These are phyloP conservation scores for Tretioscincus oriximinensis DNA, from an alignment of 2,113 vertebrate genomes.

Conservation along the genomic window DNA sequence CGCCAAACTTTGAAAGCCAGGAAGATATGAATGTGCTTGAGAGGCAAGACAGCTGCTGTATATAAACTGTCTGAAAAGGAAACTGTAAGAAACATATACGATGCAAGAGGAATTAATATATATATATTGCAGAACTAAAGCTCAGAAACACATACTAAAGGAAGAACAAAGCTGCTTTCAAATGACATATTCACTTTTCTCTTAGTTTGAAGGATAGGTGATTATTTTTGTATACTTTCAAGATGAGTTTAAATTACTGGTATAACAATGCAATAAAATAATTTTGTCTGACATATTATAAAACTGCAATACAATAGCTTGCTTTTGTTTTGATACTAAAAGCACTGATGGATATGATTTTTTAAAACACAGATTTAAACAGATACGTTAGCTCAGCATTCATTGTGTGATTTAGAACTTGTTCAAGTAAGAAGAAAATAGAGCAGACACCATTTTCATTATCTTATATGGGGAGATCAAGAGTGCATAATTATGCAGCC, in stretches of 20 bases:
- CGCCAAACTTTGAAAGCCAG: neutral
- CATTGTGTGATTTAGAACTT: no score
- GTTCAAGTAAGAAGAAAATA: neutral
- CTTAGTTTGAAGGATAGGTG: conserved; percentile 12
- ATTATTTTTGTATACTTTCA: conserved; percentile 33
- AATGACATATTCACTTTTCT: neutral
- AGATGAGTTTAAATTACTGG: conserved; percentile 1
- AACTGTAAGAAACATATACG: conserved; percentile 16
- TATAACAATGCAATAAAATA: conserved; percentile 6
- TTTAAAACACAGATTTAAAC: conserved; percentile 29
- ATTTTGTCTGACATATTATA: neutral
- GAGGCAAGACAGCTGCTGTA: conserved; percentile 48
- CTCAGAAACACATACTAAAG: conserved; percentile 28
- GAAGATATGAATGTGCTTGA: conserved; percentile 20
- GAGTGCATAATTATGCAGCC: neutral
- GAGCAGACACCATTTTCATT: neutral
- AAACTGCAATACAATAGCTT: conserved; percentile 1
- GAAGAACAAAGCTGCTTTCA: conserved; percentile 3
- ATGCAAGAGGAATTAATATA: conserved; percentile 2
- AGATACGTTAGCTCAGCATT: neutral
- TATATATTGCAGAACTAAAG: conserved; percentile 14
- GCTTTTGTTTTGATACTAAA: conserved; percentile 12
- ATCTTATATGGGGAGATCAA: neutral
- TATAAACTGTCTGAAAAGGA: conserved; percentile 22
- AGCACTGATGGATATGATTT: neutral